Percentiles rank a stretch among this genome's conserved stretches.
Evolutionary conservation across 2,888 invertebrate genomes (phyloP).

Genomic region (Ametastegia equiseti): DNA sequence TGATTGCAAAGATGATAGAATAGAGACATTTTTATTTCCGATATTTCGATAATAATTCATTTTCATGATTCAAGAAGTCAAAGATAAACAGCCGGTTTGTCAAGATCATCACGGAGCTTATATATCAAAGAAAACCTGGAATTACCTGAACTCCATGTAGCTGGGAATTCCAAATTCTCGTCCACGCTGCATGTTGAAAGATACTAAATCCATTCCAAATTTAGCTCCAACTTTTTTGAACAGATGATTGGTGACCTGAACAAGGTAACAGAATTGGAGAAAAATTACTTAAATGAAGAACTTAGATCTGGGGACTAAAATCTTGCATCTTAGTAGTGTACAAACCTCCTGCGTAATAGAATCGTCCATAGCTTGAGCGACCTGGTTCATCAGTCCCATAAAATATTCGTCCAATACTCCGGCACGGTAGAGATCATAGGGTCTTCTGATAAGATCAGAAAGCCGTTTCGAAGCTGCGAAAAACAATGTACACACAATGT

Average conservation of each 20-base stretch:
- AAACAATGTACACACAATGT: slow-evolving; percentile 45
- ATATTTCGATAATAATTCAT: too few species aligned
- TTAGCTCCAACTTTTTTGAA: slow-evolving; percentile 90
- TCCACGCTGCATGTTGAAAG: slow-evolving; percentile 95
- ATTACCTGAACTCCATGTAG: slow-evolving; percentile 90
- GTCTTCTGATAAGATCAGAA: slow-evolving; percentile 92
- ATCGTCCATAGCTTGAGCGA: slow-evolving; percentile 96
- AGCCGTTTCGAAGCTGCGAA: slow-evolving; percentile 90
- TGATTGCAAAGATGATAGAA: too few species aligned
- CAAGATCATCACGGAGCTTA: too few species aligned
- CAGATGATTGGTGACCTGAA: slow-evolving; percentile 92
- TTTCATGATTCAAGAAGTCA: too few species aligned
- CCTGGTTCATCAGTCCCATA: slow-evolving; percentile 95
- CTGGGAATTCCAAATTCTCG: slow-evolving; percentile 94
- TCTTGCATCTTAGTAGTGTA: background rate
- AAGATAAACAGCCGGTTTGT: too few species aligned
- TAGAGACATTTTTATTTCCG: too few species aligned
- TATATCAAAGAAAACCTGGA: too few species aligned
- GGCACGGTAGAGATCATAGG: slow-evolving; percentile 93
- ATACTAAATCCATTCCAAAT: slow-evolving; percentile 93
- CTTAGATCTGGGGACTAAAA: background rate
- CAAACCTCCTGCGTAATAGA: slow-evolving; percentile 86
- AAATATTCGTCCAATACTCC: slow-evolving; percentile 94
- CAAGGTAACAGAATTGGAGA: slow-evolving; percentile 64
- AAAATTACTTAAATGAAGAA: background rate